Base-by-base conservation (phyloP, 92 coral and sea anemone species). In the Parazoanthus darwini region DNA sequence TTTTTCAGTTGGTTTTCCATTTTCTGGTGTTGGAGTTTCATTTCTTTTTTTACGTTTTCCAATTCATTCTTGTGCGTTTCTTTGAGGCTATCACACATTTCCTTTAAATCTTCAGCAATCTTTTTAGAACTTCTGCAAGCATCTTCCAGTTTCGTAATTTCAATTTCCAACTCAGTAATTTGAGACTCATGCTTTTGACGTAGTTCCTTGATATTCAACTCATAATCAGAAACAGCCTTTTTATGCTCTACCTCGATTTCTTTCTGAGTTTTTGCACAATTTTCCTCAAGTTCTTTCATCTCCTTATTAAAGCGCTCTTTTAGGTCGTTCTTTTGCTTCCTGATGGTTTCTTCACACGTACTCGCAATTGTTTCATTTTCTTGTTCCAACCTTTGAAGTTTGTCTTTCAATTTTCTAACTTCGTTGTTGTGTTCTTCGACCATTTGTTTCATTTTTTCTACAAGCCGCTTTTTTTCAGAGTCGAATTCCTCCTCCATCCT, bases 351-450 rank as follows among this genome's bases (percentile, higher is more conserved):
- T 58, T 81, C 85, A 23, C 36, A 81, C 48, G 3, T 18, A 22
- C 6, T 81, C 73, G 59, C 74, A 1, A 37, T 63, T 81, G 26
- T 20, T 36, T 81, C 68, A 8, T 15, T 37, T 59, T 58, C 74
- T 63, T 81, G 50, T 63, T 81, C 50, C 35, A 81, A n/a, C 33
- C 0, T 81, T 66, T 81, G 85, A 81, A 59, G 71, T 81, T 81
- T 37, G 20, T 81, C 85, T 36, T 63, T 59, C 50, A 81, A 23
- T 35, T 36, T 81, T 20, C 13, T 36, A 22, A 37, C 36, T 6
- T 81, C 85, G 4, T 35, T 81, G 71, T 38, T 42, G 33, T 37
- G 72, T 36, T 58, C 85, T 58, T 81, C 74, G 11, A 63, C 33
- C 56, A 39, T 37, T 81, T 81, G 73, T 18, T 58, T 37, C 6